phyloP scores from a whole-genome alignment of 2,797 vertebrate genomes.

The Syngnathus rostellatus region DNA sequence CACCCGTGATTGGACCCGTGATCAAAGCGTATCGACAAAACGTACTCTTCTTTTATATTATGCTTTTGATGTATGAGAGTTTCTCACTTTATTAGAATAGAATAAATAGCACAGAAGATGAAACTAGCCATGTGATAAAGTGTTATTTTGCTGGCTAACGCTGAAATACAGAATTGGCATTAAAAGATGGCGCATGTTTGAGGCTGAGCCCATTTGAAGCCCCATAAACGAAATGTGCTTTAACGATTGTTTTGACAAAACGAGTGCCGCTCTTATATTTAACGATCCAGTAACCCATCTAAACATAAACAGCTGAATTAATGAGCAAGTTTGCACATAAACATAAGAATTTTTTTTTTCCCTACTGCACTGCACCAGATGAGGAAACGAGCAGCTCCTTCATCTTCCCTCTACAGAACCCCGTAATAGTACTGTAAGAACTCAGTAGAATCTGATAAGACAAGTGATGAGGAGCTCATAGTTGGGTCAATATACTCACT shows the following conservation, averaged over 20 bases:
- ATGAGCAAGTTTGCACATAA: background rate
- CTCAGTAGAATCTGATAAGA: background rate
- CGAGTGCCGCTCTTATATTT: background rate
- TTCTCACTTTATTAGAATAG: background rate
- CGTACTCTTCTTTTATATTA: background rate
- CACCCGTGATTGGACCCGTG: background rate
- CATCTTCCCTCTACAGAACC: background rate
- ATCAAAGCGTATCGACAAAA: background rate
- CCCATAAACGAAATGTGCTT: background rate
- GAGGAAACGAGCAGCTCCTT: background rate
- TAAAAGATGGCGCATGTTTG: background rate
- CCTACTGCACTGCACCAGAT: background rate
- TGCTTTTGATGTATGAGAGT: background rate
- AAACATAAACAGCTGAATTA: background rate
- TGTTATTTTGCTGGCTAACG: background rate
- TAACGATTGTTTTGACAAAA: conserved; percentile 3
- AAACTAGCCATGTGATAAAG: background rate
- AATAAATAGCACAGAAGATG: background rate
- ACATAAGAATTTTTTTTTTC: background rate
- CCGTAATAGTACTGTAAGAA: background rate
- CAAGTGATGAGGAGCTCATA: background rate
- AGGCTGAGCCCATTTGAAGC: background rate
- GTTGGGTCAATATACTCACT: background rate
- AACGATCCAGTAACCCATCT: background rate
- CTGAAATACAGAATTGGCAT: background rate